Evolutionary conservation across 2,888 invertebrate species (phyloP), one percentile per base, ranked within the genome.

Genomic region (Microctonus brassicae): DNA sequence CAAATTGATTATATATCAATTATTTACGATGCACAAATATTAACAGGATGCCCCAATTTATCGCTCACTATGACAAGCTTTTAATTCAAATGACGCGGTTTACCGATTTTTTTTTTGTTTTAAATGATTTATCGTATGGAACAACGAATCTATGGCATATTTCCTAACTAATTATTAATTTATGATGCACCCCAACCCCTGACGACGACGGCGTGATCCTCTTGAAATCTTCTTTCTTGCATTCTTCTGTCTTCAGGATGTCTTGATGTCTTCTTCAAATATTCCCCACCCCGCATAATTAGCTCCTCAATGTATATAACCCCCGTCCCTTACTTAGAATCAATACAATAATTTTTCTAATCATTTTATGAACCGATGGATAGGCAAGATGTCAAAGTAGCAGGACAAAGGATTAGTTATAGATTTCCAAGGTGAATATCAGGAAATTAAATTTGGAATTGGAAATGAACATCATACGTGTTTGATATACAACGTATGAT

Each of bases 191-290:
- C 20, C 34, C 55, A 55, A 34, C 55, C 67, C 70, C 52, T 61
- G 60, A 29, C 57, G 64, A 60, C 42, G n/a, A n/a, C n/a, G n/a
- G n/a, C n/a, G 26, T 34, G 42, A 76, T 85, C 85, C 84, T 88
- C 86, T 88, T 83, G 84, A 81, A 47, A 83, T 88, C 87, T 88
- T 88, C 86, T 87, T 84, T 88, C 88, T 88, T 88, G 86, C 80
- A 64, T 73, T 88, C 86, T 88, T 88, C 88, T 84, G 80, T 87
- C 88, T 88, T 88, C 86, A 85, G 82, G 79, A 81, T 82, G 85
- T 86, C 83, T 83, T 86, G 82, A 82, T 76, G 77, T 88, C 88
- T 88, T 89, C 88, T 88, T 87, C 75, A 83, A 42, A 58, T n/a
- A 24, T 22, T 62, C 60, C 57, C n/a, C 55, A 22, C 86, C 86